phyloP scores from a whole-genome alignment of 2,888 invertebrate species.

The Mesodorylaimus sp. region DNA sequence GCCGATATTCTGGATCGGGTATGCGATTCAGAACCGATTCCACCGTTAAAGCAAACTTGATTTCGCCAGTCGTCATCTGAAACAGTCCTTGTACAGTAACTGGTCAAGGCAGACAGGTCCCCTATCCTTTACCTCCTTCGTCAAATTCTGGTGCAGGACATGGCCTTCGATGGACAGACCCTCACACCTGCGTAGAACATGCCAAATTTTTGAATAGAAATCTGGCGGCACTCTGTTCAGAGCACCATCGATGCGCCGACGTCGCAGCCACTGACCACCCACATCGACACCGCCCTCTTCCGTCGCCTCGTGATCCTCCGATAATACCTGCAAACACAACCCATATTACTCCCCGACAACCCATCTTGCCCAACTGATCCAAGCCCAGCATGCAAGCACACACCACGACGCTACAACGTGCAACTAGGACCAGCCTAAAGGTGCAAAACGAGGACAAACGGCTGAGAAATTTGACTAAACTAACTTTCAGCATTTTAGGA shows the following conservation, averaged over 20 bases:
- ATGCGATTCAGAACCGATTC: conserved; percentile 90
- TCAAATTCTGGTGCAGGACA: conserved; percentile 69
- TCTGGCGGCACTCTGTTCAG: conserved; percentile 87
- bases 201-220: conserved; percentile 54
- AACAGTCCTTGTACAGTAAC: not conserved
- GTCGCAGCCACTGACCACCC: conserved; percentile 85
- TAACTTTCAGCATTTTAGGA: too few relatives aligned
- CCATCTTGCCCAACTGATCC: too few relatives aligned
- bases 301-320: not conserved
- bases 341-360: too few relatives aligned
- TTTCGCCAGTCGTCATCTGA: conserved; percentile 86
- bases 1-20: conserved; percentile 92
- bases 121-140: conserved; percentile 51
- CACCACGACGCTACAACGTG: too few relatives aligned
- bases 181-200: conserved; percentile 49
- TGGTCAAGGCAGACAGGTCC: not conserved
- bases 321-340: too few relatives aligned
- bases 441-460: too few relatives aligned
- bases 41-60: conserved; percentile 91
- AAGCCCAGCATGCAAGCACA: too few relatives aligned
- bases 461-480: too few relatives aligned
- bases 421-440: too few relatives aligned
- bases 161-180: conserved; percentile 79
- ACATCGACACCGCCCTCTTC: conserved; percentile 11
- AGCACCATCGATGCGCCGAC: conserved; percentile 82